These are phyloP conservation scores for Aramus guarauna DNA, from an alignment of 2,113 vertebrate genomes.

Conservation along the genomic window DNA sequence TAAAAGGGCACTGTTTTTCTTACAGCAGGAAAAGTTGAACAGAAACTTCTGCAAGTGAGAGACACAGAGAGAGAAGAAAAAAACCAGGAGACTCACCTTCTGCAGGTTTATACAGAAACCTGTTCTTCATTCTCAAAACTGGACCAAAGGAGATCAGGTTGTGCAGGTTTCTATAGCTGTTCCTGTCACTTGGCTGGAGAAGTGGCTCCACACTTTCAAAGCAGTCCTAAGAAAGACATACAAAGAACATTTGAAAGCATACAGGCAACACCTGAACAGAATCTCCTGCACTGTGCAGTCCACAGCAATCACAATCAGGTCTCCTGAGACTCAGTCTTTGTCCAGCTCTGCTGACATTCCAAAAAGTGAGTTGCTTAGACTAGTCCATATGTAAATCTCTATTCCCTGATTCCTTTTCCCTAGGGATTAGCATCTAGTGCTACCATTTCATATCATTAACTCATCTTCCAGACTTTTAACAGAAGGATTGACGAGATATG, in stretches of 20 bases:
- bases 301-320: background rate
- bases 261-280: background rate
- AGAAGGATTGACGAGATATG: background rate
- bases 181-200: background rate
- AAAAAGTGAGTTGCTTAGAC: background rate
- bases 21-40: background rate
- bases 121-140: background rate
- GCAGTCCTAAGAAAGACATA: background rate
- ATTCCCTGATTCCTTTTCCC: background rate
- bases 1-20: background rate
- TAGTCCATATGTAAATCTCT: background rate
- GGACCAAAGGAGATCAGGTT: constrained; percentile 36
- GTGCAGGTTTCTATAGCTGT: background rate
- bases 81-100: background rate
- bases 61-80: background rate
- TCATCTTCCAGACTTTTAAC: background rate
- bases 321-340: background rate
- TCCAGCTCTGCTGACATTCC: background rate
- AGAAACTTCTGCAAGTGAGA: background rate
- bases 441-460: background rate
- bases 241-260: background rate
- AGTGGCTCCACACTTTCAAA: background rate
- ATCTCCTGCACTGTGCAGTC: background rate
- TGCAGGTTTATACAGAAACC: background rate
- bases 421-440: background rate